Percentiles rank a stretch among this genome's conserved stretches.
These are phyloP conservation scores for Ptilorrhoa leucosticta DNA, from an alignment of 2,113 vertebrate species.

Conservation along the genomic window DNA sequence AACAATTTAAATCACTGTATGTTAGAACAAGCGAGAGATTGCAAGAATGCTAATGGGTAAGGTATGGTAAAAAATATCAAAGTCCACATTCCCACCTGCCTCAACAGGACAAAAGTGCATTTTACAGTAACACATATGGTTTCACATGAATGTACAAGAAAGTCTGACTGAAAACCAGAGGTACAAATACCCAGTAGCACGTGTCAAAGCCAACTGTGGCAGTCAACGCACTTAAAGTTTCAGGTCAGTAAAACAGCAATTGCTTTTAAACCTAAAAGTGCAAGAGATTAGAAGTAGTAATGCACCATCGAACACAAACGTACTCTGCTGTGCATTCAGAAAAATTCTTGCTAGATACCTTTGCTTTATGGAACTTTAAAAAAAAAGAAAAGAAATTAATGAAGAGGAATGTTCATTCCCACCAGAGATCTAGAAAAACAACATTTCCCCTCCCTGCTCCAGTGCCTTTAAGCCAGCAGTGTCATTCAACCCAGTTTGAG, in stretches of 20 bases:
- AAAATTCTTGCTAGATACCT: background rate
- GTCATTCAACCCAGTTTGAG: background rate
- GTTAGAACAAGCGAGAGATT: background rate
- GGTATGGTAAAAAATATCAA: background rate
- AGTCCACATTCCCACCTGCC: background rate
- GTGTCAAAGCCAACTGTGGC: background rate
- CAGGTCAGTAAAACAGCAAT: background rate
- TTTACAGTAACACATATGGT: background rate
- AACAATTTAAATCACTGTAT: background rate
- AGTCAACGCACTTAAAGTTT: background rate
- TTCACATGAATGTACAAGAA: background rate
- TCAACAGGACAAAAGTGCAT: background rate
- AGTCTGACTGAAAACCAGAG: background rate
- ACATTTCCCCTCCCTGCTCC: background rate
- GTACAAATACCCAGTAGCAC: background rate
- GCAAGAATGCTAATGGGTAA: background rate
- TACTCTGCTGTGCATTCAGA: background rate
- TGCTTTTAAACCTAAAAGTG: background rate
- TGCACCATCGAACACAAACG: background rate
- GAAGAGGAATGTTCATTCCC: background rate
- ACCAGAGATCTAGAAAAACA: background rate
- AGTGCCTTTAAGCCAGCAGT: background rate
- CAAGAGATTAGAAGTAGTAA: background rate
- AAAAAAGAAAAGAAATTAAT: background rate
- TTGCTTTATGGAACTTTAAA: background rate